These are phyloP conservation scores for Charaxes varanes DNA, from an alignment of 1,140 invertebrate species.

Conservation along the genomic window DNA sequence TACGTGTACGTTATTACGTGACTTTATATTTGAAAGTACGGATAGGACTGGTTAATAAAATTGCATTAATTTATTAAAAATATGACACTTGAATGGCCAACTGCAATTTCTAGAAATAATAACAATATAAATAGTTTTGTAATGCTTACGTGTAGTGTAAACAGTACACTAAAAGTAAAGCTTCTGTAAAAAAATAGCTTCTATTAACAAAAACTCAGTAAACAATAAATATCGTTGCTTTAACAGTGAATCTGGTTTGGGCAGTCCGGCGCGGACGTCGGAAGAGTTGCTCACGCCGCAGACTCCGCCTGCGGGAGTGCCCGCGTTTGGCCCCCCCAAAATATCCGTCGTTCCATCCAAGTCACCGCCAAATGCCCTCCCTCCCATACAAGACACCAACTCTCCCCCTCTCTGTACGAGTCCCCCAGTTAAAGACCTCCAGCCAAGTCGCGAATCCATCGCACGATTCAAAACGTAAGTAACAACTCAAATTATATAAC, in stretches of 20 bases:
- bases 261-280: constrained; percentile 64
- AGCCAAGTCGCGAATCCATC: constrained; percentile 54
- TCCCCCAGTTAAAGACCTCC: constrained; percentile 54
- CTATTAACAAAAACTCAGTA: too few species aligned
- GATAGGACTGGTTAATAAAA: too few species aligned
- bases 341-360: constrained; percentile 25
- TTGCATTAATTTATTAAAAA: too few species aligned
- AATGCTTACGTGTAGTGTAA: too few species aligned
- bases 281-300: constrained; percentile 54
- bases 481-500: constrained; percentile 5
- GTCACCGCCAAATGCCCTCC: constrained; percentile 21
- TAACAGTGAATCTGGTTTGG: constrained; percentile 64
- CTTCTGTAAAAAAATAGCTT: too few species aligned
- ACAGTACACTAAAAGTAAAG: too few species aligned
- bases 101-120: too few species aligned
- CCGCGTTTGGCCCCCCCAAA: constrained; percentile 18
- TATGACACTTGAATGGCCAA: too few species aligned
- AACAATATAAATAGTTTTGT: too few species aligned
- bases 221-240: too few species aligned
- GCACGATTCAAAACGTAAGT: constrained; percentile 70
- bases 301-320: constrained; percentile 41
- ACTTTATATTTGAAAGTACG: too few species aligned
- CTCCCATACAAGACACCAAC: constrained; percentile 35
- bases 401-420: constrained; percentile 64
- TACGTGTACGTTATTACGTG: too few species aligned